Evolutionary conservation across 2,797 vertebrate species (phyloP).

Genomic region (Amniataba percoides): DNA sequence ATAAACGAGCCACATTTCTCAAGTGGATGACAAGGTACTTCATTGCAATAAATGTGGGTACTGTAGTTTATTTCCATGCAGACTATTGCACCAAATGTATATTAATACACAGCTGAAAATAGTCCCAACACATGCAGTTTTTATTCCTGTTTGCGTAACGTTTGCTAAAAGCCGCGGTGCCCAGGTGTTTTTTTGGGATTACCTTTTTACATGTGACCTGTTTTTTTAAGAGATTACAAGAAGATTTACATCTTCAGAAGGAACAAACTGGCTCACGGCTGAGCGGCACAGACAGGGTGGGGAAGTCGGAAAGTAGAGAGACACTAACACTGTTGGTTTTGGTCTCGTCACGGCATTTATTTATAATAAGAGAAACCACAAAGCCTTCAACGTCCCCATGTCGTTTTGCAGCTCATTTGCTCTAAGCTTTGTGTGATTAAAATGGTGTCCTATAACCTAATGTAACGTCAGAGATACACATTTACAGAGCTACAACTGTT

Average conservation of each 20-base stretch:
- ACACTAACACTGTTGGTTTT: conserved; percentile 15
- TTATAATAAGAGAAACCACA: conserved; percentile 13
- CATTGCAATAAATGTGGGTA: background rate
- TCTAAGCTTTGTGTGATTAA: conserved; percentile 27
- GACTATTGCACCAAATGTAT: background rate
- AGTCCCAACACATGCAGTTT: background rate
- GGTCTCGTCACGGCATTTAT: conserved; percentile 17
- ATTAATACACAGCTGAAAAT: background rate
- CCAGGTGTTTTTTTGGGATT: background rate
- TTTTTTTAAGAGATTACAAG: background rate
- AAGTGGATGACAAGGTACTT: background rate
- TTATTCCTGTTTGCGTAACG: background rate
- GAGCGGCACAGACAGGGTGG: conserved; percentile 3
- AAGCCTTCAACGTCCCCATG: background rate
- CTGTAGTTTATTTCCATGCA: background rate
- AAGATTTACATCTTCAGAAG: background rate
- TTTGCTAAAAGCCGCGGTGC: background rate
- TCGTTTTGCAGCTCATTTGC: conserved; percentile 21
- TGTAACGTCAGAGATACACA: background rate
- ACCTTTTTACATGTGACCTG: background rate
- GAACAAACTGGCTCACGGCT: background rate
- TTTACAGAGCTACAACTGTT: conserved; percentile 25
- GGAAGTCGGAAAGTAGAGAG: conserved; percentile 3
- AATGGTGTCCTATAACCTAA: conserved; percentile 13
- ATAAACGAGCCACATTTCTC: background rate